These are phyloP conservation scores for Mus spretus DNA, from an alignment of 2,797 vertebrate species.

Conservation along the genomic window DNA sequence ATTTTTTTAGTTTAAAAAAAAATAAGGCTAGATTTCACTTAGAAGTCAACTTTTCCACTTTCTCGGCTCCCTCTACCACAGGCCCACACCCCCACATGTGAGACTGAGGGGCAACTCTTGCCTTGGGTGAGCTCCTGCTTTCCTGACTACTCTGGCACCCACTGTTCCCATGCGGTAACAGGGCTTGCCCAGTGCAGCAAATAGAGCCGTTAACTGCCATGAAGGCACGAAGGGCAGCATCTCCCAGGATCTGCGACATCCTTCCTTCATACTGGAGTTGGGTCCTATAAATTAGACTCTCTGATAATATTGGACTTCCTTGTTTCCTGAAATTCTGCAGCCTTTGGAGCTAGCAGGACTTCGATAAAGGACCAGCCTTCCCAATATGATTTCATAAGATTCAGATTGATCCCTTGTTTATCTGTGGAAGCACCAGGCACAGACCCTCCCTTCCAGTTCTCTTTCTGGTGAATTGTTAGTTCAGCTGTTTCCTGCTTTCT, in stretches of 20 bases:
- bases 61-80: not conserved
- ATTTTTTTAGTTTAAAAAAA: not conserved
- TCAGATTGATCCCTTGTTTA: not conserved
- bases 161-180: not conserved
- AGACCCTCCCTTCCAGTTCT: not conserved
- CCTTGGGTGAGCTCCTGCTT: too few relatives aligned
- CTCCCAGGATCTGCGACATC: not conserved
- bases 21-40: not conserved
- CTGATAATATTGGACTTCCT: not conserved
- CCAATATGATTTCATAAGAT: not conserved
- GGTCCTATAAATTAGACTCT: not conserved
- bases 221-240: not conserved
- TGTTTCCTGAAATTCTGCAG: constrained; percentile 5
- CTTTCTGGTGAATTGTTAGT: not conserved
- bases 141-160: too few relatives aligned
- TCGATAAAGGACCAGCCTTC: not conserved
- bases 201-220: not conserved
- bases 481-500: not conserved
- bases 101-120: not conserved
- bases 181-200: not conserved
- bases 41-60: constrained; percentile 16
- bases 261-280: not conserved
- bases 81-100: too few relatives aligned
- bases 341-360: not conserved
- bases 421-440: not conserved